Conservation (phyloP, 2,888 invertebrate genomes). For the Heliconius sara region DNA sequence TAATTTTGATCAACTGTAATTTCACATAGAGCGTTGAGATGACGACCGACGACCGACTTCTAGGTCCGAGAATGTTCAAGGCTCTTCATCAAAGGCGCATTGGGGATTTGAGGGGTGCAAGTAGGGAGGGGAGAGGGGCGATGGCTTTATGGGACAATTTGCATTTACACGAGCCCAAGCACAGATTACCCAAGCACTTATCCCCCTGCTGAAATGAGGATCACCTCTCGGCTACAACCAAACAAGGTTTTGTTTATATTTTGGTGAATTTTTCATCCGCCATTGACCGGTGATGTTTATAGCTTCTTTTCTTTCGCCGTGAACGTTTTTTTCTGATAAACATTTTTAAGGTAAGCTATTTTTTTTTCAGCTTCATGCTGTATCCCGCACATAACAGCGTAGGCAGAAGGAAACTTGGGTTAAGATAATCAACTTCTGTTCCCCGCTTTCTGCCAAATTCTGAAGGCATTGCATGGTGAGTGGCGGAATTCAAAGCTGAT, state of each 20-base stretch:
- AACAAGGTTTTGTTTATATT: slow-evolving; percentile 81
- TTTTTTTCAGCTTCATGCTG: background rate
- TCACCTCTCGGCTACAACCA: slow-evolving; percentile 65
- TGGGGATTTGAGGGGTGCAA: slow-evolving; percentile 52
- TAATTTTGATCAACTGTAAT: slow-evolving; percentile 75
- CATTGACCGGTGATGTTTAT: slow-evolving; percentile 58
- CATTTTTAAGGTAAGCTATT: slow-evolving; percentile 1
- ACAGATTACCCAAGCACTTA: slow-evolving; percentile 82
- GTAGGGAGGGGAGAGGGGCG: slow-evolving; percentile 55
- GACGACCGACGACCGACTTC: slow-evolving; percentile 76
- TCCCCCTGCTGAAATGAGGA: slow-evolving; percentile 78
- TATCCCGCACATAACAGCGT: no score
- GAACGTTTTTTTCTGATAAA: slow-evolving; percentile 23
- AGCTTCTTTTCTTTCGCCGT: slow-evolving; percentile 28
- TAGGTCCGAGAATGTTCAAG: slow-evolving; percentile 62
- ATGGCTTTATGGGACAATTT: slow-evolving; percentile 83
- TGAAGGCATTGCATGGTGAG: no score
- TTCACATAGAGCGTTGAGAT: slow-evolving; percentile 72
- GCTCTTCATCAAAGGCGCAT: slow-evolving; percentile 78
- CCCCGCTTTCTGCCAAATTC: no score
- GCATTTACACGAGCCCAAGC: slow-evolving; percentile 83
- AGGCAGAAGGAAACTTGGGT: no score
- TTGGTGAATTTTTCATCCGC: slow-evolving; percentile 76
- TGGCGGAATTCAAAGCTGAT: no score
- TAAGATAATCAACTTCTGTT: no score